Conservation (phyloP, 2,797 vertebrate species). For the Propithecus perrieri region DNA sequence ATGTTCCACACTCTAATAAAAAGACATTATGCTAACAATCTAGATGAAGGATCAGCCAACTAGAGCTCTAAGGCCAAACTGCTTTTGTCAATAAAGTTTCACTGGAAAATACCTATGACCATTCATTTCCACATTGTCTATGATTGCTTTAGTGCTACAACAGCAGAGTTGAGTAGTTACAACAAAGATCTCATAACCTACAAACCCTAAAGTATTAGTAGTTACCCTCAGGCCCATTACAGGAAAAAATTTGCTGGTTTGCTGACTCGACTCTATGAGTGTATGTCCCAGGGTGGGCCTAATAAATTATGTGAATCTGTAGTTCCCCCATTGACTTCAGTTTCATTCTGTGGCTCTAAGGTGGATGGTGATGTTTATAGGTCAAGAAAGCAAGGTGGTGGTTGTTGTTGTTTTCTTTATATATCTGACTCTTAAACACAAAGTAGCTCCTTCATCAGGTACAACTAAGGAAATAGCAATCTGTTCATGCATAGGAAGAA, state of each 20-base stretch:
- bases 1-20: fast-evolving
- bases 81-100: not conserved
- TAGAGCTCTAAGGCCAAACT: not conserved
- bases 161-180: not conserved
- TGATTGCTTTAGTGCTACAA: not conserved
- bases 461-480: not conserved
- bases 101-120: not conserved
- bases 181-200: not conserved
- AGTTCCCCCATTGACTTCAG: not conserved
- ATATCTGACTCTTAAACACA: not conserved
- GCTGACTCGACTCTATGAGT: too few species aligned
- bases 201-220: not conserved
- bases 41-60: not conserved
- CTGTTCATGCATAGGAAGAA: not conserved
- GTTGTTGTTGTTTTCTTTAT: too few species aligned
- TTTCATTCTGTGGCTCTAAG: not conserved
- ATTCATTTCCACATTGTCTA: not conserved
- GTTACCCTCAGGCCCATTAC: not conserved
- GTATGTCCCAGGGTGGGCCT: not conserved
- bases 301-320: not conserved
- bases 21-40: not conserved
- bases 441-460: not conserved
- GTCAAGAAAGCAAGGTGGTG: not conserved
- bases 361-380: not conserved
- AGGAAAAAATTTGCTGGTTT: not conserved